These are phyloP conservation scores for Heliconius melpomene DNA, from an alignment of 1,140 invertebrate genomes.

Conservation along the genomic window DNA sequence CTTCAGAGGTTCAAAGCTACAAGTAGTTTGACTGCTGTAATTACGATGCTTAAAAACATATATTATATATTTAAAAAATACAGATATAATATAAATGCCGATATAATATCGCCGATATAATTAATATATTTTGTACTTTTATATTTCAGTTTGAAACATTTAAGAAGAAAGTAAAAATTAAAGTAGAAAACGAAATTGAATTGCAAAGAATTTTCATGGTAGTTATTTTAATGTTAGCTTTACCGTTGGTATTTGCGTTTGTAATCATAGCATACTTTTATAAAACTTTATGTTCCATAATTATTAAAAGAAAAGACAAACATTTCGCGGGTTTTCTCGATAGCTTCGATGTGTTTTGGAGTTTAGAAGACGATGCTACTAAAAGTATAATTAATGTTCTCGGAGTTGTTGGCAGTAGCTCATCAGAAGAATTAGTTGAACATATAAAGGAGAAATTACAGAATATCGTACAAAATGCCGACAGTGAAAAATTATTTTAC, in stretches of 20 bases:
- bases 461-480: conserved; percentile 38
- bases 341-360: conserved; percentile 80
- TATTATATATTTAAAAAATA: too few relatives aligned
- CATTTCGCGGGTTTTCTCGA: conserved; percentile 74
- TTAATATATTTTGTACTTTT: conserved; percentile 8
- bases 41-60: too few relatives aligned
- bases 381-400: conserved; percentile 72
- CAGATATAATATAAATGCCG: background rate
- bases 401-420: conserved; percentile 70
- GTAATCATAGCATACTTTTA: conserved; percentile 53
- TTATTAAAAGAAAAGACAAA: conserved; percentile 57
- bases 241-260: conserved; percentile 50
- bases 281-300: conserved; percentile 55
- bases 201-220: conserved; percentile 47
- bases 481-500: conserved; percentile 71
- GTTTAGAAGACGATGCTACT: conserved; percentile 73
- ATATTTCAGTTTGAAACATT: conserved; percentile 44
- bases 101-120: too few relatives aligned
- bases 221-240: conserved; percentile 46
- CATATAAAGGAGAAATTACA: conserved; percentile 55
- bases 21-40: too few relatives aligned
- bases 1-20: too few relatives aligned
- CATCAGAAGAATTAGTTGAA: conserved; percentile 44
- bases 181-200: conserved; percentile 39
- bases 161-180: conserved; percentile 42